A percentile compares a stretch with the other conserved stretches of the same genome.
These are phyloP conservation scores for Erynnis tages DNA, from an alignment of 2,888 invertebrate genomes.

Conservation along the genomic window DNA sequence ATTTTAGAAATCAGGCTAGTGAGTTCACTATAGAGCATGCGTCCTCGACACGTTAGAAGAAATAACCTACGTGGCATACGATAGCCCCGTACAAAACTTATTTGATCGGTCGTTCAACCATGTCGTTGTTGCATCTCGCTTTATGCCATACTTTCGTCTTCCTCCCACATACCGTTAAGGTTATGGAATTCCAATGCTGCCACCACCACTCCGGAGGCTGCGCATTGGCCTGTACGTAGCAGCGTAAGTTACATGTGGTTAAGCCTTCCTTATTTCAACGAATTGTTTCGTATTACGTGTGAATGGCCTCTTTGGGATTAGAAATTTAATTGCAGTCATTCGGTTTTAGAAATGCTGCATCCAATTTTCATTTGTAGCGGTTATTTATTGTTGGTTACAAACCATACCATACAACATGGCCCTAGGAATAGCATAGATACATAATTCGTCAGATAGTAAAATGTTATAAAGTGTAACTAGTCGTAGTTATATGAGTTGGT, in stretches of 20 bases:
- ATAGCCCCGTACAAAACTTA: constrained; percentile 76
- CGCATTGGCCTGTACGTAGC: constrained; percentile 47
- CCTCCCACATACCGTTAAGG: constrained; percentile 74
- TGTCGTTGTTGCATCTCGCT: constrained; percentile 57
- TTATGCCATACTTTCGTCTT: constrained; percentile 51
- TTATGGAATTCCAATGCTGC: constrained; percentile 78
- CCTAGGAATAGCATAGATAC: no score
- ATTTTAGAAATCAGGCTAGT: constrained; percentile 58
- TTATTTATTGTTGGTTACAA: background rate
- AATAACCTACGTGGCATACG: constrained; percentile 71
- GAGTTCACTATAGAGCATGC: constrained; percentile 51
- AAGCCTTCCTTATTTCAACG: constrained; percentile 55
- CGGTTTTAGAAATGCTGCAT: constrained; percentile 1
- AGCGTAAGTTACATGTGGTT: constrained; percentile 62
- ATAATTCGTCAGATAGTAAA: no score
- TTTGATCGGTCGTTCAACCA: constrained; percentile 82
- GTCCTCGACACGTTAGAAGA: constrained; percentile 70
- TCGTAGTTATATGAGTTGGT: no score
- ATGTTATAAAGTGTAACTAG: no score
- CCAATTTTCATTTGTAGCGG: background rate
- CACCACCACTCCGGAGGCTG: constrained; percentile 75
- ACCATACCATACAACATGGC: constrained; percentile 14
- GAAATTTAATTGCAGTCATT: constrained; percentile 52
- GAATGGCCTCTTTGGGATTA: constrained; percentile 56
- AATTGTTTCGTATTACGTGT: constrained; percentile 57